Evolutionary conservation across 1,140 invertebrate species (phyloP).

Genomic region (Hyphantria cunea): DNA sequence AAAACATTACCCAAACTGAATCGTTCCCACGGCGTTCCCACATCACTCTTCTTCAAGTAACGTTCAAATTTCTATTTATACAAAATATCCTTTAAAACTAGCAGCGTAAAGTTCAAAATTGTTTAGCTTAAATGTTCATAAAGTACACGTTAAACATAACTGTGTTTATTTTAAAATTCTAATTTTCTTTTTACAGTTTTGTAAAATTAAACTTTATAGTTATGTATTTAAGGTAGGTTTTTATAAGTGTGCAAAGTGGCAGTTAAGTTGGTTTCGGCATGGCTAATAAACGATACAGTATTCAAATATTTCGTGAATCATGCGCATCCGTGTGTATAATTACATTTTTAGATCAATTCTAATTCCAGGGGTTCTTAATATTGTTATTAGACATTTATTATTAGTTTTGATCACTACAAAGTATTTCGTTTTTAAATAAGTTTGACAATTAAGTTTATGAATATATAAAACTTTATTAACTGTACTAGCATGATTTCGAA

Average conservation of each 20-base stretch:
- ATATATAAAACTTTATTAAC: too few relatives aligned
- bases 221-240: constrained; percentile 35
- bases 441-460: too few relatives aligned
- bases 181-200: constrained; percentile 18
- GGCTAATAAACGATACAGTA: constrained; percentile 59
- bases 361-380: constrained; percentile 54
- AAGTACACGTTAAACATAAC: constrained; percentile 48
- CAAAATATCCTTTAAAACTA: constrained; percentile 41
- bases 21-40: constrained; percentile 70
- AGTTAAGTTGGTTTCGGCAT: constrained; percentile 48
- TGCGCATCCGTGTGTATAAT: constrained; percentile 73
- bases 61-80: constrained; percentile 33
- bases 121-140: constrained; percentile 28
- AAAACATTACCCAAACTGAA: constrained; percentile 55
- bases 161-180: constrained; percentile 43
- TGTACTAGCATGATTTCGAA: too few relatives aligned
- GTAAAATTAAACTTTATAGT: constrained; percentile 32
- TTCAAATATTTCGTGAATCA: constrained; percentile 75
- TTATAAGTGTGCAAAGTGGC: constrained; percentile 22
- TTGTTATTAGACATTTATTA: not conserved
- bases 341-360: constrained; percentile 67
- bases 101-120: constrained; percentile 38
- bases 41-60: constrained; percentile 63
- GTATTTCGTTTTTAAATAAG: too few relatives aligned
- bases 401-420: not conserved